A percentile compares a stretch with the other conserved stretches of the same genome.
Conservation (phyloP, 2,113 vertebrate genomes). For the Pimephales promelas region DNA sequence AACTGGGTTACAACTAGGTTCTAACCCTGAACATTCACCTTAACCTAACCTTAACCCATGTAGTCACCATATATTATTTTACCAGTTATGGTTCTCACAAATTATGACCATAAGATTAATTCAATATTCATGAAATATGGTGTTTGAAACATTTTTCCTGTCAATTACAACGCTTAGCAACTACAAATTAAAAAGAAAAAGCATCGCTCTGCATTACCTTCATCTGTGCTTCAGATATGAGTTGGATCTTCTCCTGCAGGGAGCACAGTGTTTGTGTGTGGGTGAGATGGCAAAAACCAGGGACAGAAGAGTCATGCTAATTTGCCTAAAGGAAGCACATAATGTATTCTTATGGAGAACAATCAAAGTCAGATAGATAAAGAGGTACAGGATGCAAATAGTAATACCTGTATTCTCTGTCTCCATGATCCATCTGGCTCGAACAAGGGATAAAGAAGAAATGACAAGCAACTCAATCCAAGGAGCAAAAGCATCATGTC, state of each 20-base stretch:
- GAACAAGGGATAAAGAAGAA: background rate
- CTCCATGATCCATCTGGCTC: background rate
- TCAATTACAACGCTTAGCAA: background rate
- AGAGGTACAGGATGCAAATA: background rate
- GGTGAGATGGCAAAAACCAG: background rate
- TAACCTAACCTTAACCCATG: too few species aligned
- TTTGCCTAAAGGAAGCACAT: background rate
- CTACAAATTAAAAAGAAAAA: background rate
- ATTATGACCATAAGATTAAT: background rate
- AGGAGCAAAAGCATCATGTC: background rate
- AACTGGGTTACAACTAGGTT: too few species aligned
- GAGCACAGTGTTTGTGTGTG: background rate
- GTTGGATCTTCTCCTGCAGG: background rate
- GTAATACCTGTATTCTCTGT: background rate
- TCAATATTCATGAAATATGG: background rate
- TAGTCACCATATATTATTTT: too few species aligned
- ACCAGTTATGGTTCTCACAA: background rate
- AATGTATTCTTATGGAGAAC: background rate
- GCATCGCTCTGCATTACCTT: slow-evolving; percentile 19
- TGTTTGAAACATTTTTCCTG: background rate
- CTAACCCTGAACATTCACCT: too few species aligned
- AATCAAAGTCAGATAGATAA: background rate
- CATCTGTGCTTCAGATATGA: background rate
- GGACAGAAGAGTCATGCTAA: background rate
- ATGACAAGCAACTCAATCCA: background rate